Base-by-base conservation (phyloP, 2,113 vertebrate species). In the Nothoprocta pentlandii region DNA sequence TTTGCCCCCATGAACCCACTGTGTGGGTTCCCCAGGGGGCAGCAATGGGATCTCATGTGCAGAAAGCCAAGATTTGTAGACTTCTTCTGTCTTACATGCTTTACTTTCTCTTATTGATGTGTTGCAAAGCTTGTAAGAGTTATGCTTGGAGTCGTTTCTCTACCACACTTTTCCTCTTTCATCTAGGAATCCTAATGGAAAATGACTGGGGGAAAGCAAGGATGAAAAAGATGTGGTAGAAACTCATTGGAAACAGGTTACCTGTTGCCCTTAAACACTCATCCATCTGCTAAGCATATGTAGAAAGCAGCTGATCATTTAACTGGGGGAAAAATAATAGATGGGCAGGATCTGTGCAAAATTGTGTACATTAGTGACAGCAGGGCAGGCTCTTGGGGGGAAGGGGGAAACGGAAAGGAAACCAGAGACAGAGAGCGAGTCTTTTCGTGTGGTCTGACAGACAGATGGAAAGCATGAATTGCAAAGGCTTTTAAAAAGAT, bases 401-500 rank as follows among this genome's bases (percentile, higher is more conserved):
- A 62, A 92, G 69, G 92, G n/a, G 30, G 32, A 87, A 90, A 51
- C 16, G 66, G 62, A 89, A 87, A 85, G 54, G 84, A 92, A 87
- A 89, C 22, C 66, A 92, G 78, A 69, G 94, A 23, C 25, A 81
- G 53, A 46, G 62, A 70, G 53, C 63, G 47, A 30, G 69, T 96
- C 86, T 91, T 76, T 81, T 69, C 1, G 0, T 84, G 74, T 89
- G 74, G 58, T 41, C 84, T 85, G 80, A 91, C 53, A 89, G 77
- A 36, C 92, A 96, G 94, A 93, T 89, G 89, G 89, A 82, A 96
- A 91, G n/a, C 75, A 79, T 73, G 81, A 92, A 87, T 92, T 94
- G 89, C 67, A 92, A 87, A 89, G 85, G 87, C 87, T 94, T 95
- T 87, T 76, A 70, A 76, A 91, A 77, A 87, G 87, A 92, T 74